phyloP scores from a whole-genome alignment of 2,113 vertebrate species.

The Aptenodytes patagonicus region DNA sequence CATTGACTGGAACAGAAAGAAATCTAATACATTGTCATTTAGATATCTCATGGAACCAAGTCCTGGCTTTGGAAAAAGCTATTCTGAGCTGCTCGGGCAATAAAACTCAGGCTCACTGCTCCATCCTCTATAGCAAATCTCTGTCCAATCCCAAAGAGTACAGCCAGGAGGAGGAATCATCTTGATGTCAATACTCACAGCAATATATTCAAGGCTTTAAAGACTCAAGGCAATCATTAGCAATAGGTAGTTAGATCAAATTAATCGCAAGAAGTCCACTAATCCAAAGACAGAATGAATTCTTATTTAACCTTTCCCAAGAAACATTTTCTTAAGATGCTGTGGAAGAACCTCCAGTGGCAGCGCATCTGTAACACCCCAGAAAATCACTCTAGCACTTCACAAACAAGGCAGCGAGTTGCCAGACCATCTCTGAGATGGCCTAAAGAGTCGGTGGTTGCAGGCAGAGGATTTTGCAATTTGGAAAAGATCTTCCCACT shows the following conservation, averaged over 20 bases:
- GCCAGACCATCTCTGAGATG: not conserved
- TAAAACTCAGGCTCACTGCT: not conserved
- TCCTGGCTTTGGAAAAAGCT: not conserved
- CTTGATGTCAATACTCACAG: not conserved
- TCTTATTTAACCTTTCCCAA: not conserved
- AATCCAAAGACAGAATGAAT: not conserved
- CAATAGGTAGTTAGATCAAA: not conserved
- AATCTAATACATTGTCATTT: accelerated
- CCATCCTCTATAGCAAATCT: not conserved
- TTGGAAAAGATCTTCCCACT: not conserved
- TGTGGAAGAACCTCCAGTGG: not conserved
- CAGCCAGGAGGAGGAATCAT: not conserved
- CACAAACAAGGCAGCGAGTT: not conserved
- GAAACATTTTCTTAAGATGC: not conserved
- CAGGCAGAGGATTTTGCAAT: not conserved
- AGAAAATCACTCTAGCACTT: not conserved
- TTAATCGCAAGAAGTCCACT: not conserved
- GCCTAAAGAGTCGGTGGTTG: accelerated
- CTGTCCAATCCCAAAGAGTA: not conserved
- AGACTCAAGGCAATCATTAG: not conserved
- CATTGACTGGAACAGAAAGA: not conserved
- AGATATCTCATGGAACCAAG: not conserved
- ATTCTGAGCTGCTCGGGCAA: not conserved
- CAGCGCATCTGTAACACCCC: accelerated
- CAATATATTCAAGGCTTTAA: not conserved